These are phyloP conservation scores for Diploptera punctata DNA, from an alignment of 2,888 invertebrate genomes.

Conservation along the genomic window DNA sequence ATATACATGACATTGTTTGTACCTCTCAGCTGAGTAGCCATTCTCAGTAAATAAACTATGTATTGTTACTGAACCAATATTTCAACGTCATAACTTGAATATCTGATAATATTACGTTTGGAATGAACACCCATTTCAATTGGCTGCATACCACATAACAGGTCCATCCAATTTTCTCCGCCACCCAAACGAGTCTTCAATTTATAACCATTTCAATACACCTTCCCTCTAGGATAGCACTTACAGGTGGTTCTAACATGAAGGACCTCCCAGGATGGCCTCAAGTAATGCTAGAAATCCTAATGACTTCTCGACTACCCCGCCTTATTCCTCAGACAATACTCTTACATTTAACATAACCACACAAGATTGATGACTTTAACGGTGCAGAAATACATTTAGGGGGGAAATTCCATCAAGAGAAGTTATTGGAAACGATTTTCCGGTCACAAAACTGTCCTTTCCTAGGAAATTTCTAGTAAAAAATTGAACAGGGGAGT, in stretches of 20 bases:
- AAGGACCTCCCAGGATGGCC: slow-evolving; percentile 23
- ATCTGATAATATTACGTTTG: background rate
- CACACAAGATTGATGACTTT: slow-evolving; percentile 24
- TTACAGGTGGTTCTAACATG: background rate
- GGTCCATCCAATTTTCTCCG: background rate
- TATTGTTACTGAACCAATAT: background rate
- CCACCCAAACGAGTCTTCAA: slow-evolving; percentile 10
- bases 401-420: background rate
- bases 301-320: slow-evolving; percentile 22
- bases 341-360: background rate
- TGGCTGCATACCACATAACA: background rate
- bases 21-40: no score
- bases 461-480: background rate
- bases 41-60: background rate
- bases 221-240: background rate
- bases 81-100: slow-evolving; percentile 3
- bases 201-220: slow-evolving; percentile 20
- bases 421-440: background rate
- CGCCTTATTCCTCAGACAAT: background rate
- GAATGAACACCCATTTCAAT: slow-evolving; percentile 6
- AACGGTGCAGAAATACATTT: background rate
- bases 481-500: background rate
- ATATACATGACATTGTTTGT: no score
- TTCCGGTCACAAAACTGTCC: slow-evolving; percentile 18
- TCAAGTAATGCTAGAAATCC: slow-evolving; percentile 23